Evolutionary conservation across 2,797 vertebrate species (phyloP), one percentile per base, ranked within the genome.

Genomic region (Anguilla obscura): DNA sequence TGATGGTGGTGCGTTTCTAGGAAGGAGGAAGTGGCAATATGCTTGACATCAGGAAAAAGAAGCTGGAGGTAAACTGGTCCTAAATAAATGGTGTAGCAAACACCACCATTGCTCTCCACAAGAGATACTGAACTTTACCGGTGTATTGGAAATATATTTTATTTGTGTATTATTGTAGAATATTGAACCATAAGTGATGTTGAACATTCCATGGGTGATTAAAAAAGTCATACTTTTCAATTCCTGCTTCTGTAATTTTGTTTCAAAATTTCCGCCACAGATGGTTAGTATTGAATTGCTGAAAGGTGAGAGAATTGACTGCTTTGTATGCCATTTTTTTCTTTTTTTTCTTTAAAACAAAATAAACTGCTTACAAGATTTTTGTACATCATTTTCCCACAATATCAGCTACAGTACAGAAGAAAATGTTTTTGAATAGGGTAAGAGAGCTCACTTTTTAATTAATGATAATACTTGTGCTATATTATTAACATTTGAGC

Each of bases 161-260:
- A 40, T 82, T 40, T 79, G 79, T 82, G 79, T 10, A 24, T 74
- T 74, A 74, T 48, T 80, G 76, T 82, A 82, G 79, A 48, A 82
- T 82, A 82, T 82, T 50, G 79, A 50, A 48, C 79, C 76, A 48
- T 50, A 50, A 48, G 21, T 48, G 21, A 82, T 82, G 79, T 50
- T 82, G 79, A 82, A 48, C 79, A 82, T 82, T 82, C 79, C 79
- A 50, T 82, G 79, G 45, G 18, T 82, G 79, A 82, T 82, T 82
- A 79, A 79, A 82, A 82, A 82, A 82, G 79, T 24, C 79, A 48
- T 82, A 24, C 79, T 50, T 45, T 79, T 79, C 45, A 33, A 79
- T 36, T 74, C 69, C 74, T 12, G 79, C 50, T 82, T 82, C 2
- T 82, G 79, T 50, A 24, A 82, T 48, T 48, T 82, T 82, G 10